Evolutionary conservation across 23 tunicate genomes (phyloP).

Genomic region (Pegea sp.): DNA sequence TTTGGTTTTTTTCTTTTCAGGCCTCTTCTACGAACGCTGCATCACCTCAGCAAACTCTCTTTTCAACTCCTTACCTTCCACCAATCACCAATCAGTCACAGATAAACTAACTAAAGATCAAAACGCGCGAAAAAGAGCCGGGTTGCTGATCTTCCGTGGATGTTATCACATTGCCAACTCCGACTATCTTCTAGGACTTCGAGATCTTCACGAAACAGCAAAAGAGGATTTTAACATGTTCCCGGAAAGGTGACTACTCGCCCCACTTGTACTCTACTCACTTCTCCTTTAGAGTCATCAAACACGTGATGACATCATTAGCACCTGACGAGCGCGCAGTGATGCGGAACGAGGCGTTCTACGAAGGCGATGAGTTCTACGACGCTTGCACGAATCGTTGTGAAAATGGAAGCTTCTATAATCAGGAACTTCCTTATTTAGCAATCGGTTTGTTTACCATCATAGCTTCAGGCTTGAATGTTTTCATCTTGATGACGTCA

Average conservation of each 20-base stretch:
- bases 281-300: conserved; percentile 25
- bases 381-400: background rate
- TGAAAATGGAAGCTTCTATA: background rate
- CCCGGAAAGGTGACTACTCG: conserved; percentile 28
- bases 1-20: conserved; percentile 11
- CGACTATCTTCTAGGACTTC: conserved; percentile 11
- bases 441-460: conserved; percentile 6
- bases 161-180: conserved; percentile 19
- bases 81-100: conserved; percentile 1
- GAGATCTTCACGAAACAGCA: conserved; percentile 53
- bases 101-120: background rate
- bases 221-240: conserved; percentile 36
- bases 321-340: conserved; percentile 9
- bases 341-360: conserved; percentile 11
- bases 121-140: conserved; percentile 10
- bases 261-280: no score
- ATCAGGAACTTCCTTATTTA: conserved; percentile 20
- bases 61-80: conserved; percentile 2
- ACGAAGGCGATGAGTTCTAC: conserved; percentile 20
- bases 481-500: background rate
- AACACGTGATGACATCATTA: conserved; percentile 7
- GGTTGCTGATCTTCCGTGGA: conserved; percentile 33
- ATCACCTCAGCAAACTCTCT: conserved; percentile 6
- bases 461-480: background rate
- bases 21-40: conserved; percentile 45